Percentiles rank a stretch among this genome's conserved stretches.
Evolutionary conservation across 2,888 invertebrate species (phyloP).

Genomic region (Drosophila meridiana): DNA sequence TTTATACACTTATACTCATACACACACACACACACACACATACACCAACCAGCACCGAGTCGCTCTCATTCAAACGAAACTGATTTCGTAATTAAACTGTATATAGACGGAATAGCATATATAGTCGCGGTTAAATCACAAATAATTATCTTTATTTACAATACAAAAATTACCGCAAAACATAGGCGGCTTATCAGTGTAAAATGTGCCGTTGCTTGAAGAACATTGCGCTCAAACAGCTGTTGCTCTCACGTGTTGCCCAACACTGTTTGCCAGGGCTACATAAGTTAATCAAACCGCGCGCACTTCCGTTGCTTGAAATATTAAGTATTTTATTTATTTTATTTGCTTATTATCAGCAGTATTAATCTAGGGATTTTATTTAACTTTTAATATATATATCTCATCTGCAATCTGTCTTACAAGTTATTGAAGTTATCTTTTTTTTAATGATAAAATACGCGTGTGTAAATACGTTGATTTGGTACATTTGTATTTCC

Average conservation of each 20-base stretch:
- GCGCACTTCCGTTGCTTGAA: neutral
- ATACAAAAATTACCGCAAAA: slow-evolving; percentile 28
- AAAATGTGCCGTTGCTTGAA: slow-evolving; percentile 1
- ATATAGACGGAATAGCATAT: slow-evolving; percentile 1
- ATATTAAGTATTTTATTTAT: neutral
- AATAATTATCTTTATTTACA: slow-evolving; percentile 1
- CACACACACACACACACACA: slow-evolving; percentile 27
- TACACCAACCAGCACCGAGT: slow-evolving; percentile 2
- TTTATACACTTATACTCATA: slow-evolving; percentile 35
- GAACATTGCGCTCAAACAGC: slow-evolving; percentile 10
- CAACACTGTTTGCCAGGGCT: slow-evolving; percentile 2
- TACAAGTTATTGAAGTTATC: no score
- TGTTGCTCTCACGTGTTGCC: neutral
- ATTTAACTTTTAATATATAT: no score
- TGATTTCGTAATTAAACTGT: neutral
- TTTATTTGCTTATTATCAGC: neutral
- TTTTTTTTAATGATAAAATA: neutral
- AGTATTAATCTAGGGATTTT: no score
- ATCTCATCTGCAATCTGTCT: no score
- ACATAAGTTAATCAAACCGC: neutral
- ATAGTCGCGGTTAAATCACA: neutral
- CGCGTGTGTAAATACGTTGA: no score
- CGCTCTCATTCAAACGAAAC: slow-evolving; percentile 3
- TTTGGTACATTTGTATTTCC: neutral
- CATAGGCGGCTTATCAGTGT: slow-evolving; percentile 16